Evolutionary conservation across 2,113 vertebrate species (phyloP), one percentile per base, ranked within the genome.

Genomic region (Hassar affinis): DNA sequence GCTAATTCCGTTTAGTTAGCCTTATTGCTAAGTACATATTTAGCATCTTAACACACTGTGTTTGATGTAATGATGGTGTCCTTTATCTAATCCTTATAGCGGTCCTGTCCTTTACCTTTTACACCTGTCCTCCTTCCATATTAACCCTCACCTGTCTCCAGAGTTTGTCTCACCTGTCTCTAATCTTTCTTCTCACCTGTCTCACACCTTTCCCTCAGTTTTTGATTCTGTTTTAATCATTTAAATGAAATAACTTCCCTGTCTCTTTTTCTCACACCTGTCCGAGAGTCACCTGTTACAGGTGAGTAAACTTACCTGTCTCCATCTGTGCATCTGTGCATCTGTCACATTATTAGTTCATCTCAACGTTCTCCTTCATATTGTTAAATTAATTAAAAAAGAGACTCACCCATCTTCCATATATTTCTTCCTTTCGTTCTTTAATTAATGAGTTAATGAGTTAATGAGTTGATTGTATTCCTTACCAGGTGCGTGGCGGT

Each of bases 401-500:
- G n/a, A 38, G 22, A 22, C 20, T 69, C 0, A 72, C 7, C 22
- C 4, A 49, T 49, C 42, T 74, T 27, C 25, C 2, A 15, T 27
- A 15, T 27, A 17, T 27, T 0, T 6, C 45, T 47, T 72, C 38
- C 11, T 47, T 47, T 49, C 5, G 15, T 0, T 27, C 7, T 18
- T 76, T 33, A 22, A 33, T 2, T 42, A 42, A 42, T 42, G 6
- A 42, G 27, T 33, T 10, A 35, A 51, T 49, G 6, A 74, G 4
- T 51, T 1, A 72, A 30, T 14, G 1, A 51, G 25, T 5, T 27
- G 11, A 27, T 6, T 62, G 12, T 33, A 6, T 38, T 69, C 27
- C 92, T 91, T 80, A 93, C 93, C 90, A 89, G 54, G 27, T 90
- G 86, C 59, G 82, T 76, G 6, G 25, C 22, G 4, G 86, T 51